phyloP scores from a whole-genome alignment of 2,113 vertebrate species.

The Brienomyrus longianalis region DNA sequence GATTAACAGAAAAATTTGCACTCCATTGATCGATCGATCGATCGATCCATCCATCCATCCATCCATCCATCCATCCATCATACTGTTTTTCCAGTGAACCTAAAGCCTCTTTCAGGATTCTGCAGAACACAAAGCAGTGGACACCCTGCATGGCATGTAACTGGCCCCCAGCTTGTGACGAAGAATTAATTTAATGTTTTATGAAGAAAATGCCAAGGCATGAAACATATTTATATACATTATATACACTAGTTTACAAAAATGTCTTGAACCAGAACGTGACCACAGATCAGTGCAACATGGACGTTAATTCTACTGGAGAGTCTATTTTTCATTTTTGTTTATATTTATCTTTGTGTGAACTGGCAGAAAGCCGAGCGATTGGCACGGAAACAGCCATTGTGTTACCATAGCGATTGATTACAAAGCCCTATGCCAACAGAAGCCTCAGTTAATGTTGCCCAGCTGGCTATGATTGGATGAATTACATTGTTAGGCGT shows the following conservation, averaged over 20 bases:
- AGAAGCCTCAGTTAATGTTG: not conserved
- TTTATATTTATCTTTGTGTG: slow-evolving; percentile 4
- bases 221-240: not conserved
- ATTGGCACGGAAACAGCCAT: not conserved
- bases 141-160: not conserved
- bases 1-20: not conserved
- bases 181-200: not conserved
- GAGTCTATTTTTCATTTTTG: not conserved
- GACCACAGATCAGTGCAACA: not conserved
- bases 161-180: not conserved
- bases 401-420: slow-evolving; percentile 2
- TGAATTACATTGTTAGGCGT: not conserved
- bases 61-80: not conserved
- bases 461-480: not conserved
- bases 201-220: not conserved
- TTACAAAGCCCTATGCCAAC: not conserved
- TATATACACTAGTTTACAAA: not conserved
- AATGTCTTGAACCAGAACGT: not conserved
- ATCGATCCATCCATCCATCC: not conserved
- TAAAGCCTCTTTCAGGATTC: not conserved
- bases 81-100: not conserved
- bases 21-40: no score
- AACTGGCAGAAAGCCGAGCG: not conserved
- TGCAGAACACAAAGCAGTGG: not conserved
- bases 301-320: not conserved